Conservation (phyloP, 1,140 invertebrate genomes). For the Drosophila kanapiae region DNA sequence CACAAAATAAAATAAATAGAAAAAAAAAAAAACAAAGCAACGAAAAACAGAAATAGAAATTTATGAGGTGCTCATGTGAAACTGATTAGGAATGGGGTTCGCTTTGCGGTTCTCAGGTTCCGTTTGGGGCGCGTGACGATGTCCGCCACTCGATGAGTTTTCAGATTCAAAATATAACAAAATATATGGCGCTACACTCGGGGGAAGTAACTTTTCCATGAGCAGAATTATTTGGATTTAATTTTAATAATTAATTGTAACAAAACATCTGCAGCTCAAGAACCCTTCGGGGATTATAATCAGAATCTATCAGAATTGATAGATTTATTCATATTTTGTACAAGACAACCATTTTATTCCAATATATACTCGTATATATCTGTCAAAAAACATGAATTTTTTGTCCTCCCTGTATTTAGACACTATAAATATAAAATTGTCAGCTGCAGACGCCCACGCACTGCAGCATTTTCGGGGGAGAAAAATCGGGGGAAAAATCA, state of each 20-base stretch:
- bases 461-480: slow-evolving; percentile 52
- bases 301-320: neutral
- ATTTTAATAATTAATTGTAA: no score
- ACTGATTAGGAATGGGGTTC: slow-evolving; percentile 67
- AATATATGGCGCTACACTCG: neutral
- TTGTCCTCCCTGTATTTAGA: slow-evolving; percentile 5
- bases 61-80: slow-evolving; percentile 79
- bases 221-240: neutral
- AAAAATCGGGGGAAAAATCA: slow-evolving; percentile 46
- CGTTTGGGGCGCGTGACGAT: slow-evolving; percentile 54
- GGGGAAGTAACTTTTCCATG: neutral
- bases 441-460: slow-evolving; percentile 79
- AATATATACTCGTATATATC: slow-evolving; percentile 6
- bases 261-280: no score
- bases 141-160: slow-evolving; percentile 34
- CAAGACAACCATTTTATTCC: neutral
- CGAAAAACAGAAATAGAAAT: slow-evolving; percentile 53
- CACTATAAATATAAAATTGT: slow-evolving; percentile 80
- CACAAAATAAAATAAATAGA: slow-evolving; percentile 6
- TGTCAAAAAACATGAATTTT: slow-evolving; percentile 1
- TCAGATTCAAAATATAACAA: slow-evolving; percentile 32
- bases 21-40: slow-evolving; percentile 3
- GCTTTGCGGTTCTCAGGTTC: slow-evolving; percentile 39
- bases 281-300: no score
- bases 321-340: neutral